Evolutionary conservation across 2,113 vertebrate genomes (phyloP), one percentile per base, ranked within the genome.

Genomic region (Lycaon pictus): DNA sequence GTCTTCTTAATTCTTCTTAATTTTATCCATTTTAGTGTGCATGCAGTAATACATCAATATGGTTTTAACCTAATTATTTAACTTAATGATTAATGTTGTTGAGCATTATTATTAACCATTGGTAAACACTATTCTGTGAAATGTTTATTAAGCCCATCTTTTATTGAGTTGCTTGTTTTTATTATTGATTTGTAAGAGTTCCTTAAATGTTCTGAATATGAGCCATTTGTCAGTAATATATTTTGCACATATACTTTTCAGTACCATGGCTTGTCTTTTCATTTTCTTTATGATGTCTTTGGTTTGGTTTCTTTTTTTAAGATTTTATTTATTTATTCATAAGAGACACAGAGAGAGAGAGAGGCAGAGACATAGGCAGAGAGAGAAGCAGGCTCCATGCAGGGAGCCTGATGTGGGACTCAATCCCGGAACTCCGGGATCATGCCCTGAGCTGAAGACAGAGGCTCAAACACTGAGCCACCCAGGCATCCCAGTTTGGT

Each of bases 31-130:
- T 60, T 88, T 81, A 29, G 22, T 48, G 58, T 67, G 37, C 67
- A 9, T 60, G 53, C 71, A 95, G 20, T 79, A 67, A 12, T 65
- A 32, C 20, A 62, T 80, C 29, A 55, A 19, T 90, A 85, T 35
- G n/a, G 5, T 58, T 56, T 84, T 93, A 90, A 55, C 76, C 58
- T 77, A 93, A 35, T 63, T 86, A 22, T 29, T 90, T 93, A 90
- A 55, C 76, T 53, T 77, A 93, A 35, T 63, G 90, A 22, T 29
- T 90, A 53, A 74, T 60, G 32, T 53, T 27, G 15, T 53, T n/a
- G 25, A 81, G 27, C 35, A 90, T 67, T 37, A 82, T 93, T 67
- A 65, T 60, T 15, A 22, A 32, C 32, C 72, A 88, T 51, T 35
- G 63, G 37, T 84, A 56, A 37, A 53, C n/a, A 84, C 32, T 69